Evolutionary conservation across 2,888 invertebrate genomes (phyloP).

Genomic region (Diaprepes abbreviatus): DNA sequence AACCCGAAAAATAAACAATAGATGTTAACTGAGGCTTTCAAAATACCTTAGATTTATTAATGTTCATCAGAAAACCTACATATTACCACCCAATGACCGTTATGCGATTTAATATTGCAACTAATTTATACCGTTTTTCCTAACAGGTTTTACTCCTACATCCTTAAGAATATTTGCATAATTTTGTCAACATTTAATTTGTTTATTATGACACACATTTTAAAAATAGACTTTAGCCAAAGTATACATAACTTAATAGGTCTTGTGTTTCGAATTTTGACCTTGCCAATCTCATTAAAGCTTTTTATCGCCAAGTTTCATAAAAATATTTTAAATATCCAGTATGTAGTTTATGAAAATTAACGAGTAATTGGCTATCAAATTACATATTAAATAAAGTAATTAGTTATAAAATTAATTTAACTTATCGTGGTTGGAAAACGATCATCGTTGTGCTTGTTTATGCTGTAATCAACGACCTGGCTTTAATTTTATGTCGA

Average conservation of each 20-base stretch:
- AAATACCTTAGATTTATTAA: no score
- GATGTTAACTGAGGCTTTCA: no score
- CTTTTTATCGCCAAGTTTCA: background rate
- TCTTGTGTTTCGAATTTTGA: constrained; percentile 9
- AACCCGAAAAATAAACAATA: no score
- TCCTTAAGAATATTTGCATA: constrained; percentile 9
- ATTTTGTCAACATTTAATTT: background rate
- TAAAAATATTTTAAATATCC: background rate
- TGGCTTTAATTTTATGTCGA: background rate
- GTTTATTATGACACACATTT: constrained; percentile 12
- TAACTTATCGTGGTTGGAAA: background rate
- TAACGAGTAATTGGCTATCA: background rate
- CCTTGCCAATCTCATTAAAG: no score
- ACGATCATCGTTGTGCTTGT: background rate
- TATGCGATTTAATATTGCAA: no score
- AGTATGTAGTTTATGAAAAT: constrained; percentile 4
- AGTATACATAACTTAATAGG: background rate
- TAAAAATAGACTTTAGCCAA: constrained; percentile 20
- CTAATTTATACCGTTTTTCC: no score
- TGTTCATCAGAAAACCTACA: no score
- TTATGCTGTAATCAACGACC: background rate
- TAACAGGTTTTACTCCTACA: constrained; percentile 4
- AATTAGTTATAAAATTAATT: background rate
- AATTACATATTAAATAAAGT: background rate
- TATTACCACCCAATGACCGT: no score